phyloP scores from a whole-genome alignment of 92 coral and sea anemone species.

The Montipora capitata region DNA sequence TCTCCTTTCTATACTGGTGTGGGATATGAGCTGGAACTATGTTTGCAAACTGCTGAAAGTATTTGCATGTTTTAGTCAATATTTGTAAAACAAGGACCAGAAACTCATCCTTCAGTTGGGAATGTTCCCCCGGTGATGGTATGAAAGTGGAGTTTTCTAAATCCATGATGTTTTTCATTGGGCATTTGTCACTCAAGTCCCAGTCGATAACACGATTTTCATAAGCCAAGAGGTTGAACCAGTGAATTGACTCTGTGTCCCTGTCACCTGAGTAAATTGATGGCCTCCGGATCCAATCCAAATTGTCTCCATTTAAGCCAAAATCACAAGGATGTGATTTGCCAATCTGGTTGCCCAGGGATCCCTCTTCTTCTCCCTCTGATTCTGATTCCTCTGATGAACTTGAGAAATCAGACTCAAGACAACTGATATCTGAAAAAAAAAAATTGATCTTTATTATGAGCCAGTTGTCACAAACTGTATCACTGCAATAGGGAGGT shows the following conservation, averaged over 20 bases:
- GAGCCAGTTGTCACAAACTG: conserved; percentile 18
- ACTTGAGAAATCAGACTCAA: conserved; percentile 14
- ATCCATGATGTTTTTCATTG: conserved; percentile 39
- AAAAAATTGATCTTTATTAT: conserved; percentile 5
- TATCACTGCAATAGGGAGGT: conserved; percentile 12
- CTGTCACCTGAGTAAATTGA: conserved; percentile 35
- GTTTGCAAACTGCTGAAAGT: conserved; percentile 47
- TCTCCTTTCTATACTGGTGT: conserved; percentile 35
- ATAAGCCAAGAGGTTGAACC: conserved; percentile 49
- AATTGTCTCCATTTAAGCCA: conserved; percentile 69
- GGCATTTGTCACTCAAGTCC: conserved; percentile 25
- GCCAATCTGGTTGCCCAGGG: conserved; percentile 1
- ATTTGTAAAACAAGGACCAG: conserved; percentile 44
- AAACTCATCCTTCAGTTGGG: conserved; percentile 36
- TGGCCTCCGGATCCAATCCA: conserved; percentile 57
- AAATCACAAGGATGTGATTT: conserved; percentile 18
- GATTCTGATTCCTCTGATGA: conserved; percentile 49
- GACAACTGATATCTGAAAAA: conserved; percentile 15
- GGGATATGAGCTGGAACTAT: conserved; percentile 53
- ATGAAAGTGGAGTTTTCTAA: conserved; percentile 46
- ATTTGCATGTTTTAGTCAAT: conserved; percentile 37
- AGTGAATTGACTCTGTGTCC: conserved; percentile 61
- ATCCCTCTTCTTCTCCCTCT: conserved; percentile 35
- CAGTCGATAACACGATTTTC: conserved; percentile 46
- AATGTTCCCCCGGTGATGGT: conserved; percentile 56